A percentile compares a stretch with the other conserved stretches of the same genome.
Evolutionary conservation across 2,888 invertebrate genomes (phyloP).

Genomic region (Apomyelois bistriatella): DNA sequence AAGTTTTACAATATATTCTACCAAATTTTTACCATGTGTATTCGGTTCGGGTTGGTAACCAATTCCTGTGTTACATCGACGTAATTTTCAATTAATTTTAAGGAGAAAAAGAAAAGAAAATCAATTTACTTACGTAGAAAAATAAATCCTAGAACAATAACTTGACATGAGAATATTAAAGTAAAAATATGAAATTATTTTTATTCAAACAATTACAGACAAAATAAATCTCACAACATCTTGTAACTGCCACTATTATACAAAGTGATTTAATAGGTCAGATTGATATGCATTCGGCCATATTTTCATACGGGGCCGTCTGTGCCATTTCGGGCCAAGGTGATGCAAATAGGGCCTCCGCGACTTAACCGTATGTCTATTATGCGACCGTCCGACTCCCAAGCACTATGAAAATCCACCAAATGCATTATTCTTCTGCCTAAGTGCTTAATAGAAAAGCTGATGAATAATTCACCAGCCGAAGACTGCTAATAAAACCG

Average conservation of each 20-base stretch:
- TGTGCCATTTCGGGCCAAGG: conserved; percentile 41
- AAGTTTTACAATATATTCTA: too few species aligned
- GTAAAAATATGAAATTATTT: too few species aligned
- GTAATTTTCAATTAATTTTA: too few species aligned
- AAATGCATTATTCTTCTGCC: conserved; percentile 66
- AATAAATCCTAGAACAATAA: too few species aligned
- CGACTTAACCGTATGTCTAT: conserved; percentile 40
- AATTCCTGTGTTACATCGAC: too few species aligned
- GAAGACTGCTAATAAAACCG: conserved; percentile 65
- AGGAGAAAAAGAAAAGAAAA: too few species aligned
- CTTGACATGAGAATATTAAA: too few species aligned
- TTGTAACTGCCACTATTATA: background rate
- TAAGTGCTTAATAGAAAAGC: conserved; percentile 68
- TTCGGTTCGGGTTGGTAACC: too few species aligned
- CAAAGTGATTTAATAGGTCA: conserved; percentile 29
- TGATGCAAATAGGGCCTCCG: conserved; percentile 44
- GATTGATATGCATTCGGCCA: conserved; percentile 31
- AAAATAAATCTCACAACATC: too few species aligned
- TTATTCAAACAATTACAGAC: too few species aligned
- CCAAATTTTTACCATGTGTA: too few species aligned
- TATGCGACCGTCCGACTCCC: conserved; percentile 37
- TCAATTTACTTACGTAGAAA: too few species aligned
- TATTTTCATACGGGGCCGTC: conserved; percentile 31
- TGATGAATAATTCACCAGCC: conserved; percentile 67
- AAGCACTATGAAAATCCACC: conserved; percentile 54